phyloP scores from a whole-genome alignment of 2,113 vertebrate species.

The Diadophis punctatus region DNA sequence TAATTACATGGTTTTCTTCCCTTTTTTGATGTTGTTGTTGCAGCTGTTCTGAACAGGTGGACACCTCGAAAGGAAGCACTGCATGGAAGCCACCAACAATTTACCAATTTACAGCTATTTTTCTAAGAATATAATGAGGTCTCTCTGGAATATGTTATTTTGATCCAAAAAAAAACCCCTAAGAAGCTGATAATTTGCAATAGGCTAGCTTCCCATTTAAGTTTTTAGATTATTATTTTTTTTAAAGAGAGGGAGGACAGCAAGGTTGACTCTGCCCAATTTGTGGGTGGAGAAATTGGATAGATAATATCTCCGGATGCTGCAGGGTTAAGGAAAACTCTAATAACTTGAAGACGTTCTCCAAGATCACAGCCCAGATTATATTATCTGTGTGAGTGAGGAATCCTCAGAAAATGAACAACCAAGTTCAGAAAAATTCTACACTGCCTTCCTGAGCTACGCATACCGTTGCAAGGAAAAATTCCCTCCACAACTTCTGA shows the following conservation, averaged over 20 bases:
- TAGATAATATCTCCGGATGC: not conserved
- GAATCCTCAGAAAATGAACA: not conserved
- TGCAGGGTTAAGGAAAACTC: not conserved
- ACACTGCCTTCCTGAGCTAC: not conserved
- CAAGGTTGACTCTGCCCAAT: not conserved
- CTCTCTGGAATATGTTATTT: not conserved
- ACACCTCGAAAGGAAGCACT: not conserved
- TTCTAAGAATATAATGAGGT: not conserved
- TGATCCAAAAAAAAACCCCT: not conserved
- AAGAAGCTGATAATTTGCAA: not conserved
- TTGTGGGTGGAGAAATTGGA: not conserved
- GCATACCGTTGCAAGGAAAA: not conserved
- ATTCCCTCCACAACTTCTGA: not conserved
- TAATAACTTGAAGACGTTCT: not conserved
- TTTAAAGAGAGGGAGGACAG: not conserved
- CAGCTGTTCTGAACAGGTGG: not conserved
- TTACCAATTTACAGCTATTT: not conserved
- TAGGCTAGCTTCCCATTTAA: not conserved
- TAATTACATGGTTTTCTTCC: not conserved
- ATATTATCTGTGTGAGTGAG: not conserved
- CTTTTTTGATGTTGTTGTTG: not conserved
- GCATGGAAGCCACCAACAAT: not conserved
- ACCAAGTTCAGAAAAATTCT: not conserved
- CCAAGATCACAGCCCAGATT: not conserved
- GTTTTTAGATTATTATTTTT: not conserved